Evolutionary conservation across 2,797 vertebrate species (phyloP), one percentile per base, ranked within the genome.

Genomic region (Discoglossus pictus): DNA sequence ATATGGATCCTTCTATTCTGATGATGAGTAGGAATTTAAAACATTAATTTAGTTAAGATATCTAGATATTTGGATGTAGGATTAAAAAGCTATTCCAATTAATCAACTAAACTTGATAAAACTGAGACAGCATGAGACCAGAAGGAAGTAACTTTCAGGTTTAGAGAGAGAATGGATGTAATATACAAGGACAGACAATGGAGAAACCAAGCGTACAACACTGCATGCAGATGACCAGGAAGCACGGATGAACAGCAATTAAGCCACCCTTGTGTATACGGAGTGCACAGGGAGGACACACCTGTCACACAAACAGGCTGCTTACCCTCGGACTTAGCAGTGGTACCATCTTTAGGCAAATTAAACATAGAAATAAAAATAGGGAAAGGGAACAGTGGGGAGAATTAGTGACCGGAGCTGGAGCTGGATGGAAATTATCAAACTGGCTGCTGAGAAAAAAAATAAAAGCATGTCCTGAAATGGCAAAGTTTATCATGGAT

Each of bases 271-370:
- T 42, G 74, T 59, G 81, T 78, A 73, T 74, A 86, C 83, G 83
- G 65, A 80, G 25, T 53, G 79, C 74, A 80, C 67, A 20, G 72
- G 72, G 79, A 68, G 79, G 76, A 87, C 85, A 87, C 82, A 87
- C 77, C 86, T 72, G 79, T 80, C 79, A 89, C 79, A 89, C 66
- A 88, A 78, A 87, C 78, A 90, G 76, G 85, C 84, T 83, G 89
- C 97, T 99, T 99, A 99, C 97, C 97, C 92, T 98, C 93, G 0
- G 88, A 78, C 93, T 95, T 98, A 95, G 86, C 94, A 68, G 94
- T 83, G 77, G 93, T 89, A 92, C 95, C 96, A 83, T 98, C 97
- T 99, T 94, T 93, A 89, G 84, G 91, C 90, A 92, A 94, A 93
- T 89, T 89, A 86, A 75, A 88, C 82, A 84, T 76, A 88, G 83